Evolutionary conservation across 2,113 vertebrate species (phyloP).

Genomic region (Phalacrocorax carbo): DNA sequence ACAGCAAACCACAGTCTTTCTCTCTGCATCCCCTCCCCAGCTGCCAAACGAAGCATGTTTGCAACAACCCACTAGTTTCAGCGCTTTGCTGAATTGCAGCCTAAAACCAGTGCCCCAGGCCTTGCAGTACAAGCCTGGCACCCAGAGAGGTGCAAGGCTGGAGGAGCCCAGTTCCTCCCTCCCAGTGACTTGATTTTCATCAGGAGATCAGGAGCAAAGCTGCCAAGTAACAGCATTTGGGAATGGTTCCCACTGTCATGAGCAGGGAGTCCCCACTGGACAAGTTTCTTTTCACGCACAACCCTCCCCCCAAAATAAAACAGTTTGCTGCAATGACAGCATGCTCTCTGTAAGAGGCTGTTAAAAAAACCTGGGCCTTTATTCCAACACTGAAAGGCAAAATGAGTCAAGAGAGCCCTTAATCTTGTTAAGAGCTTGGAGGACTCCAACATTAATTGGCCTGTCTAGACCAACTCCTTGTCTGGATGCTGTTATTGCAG

Average conservation of each 20-base stretch:
- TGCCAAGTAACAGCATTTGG: background rate
- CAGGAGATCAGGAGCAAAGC: background rate
- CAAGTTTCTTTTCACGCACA: background rate
- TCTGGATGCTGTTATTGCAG: background rate
- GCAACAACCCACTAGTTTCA: background rate
- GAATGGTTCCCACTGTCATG: background rate
- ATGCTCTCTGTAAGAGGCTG: background rate
- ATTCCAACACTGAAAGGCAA: background rate
- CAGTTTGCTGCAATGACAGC: background rate
- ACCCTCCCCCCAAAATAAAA: background rate
- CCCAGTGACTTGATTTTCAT: background rate
- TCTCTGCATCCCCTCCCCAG: rapidly evolving
- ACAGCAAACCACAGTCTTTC: background rate
- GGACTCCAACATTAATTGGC: background rate
- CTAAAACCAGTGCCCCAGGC: background rate
- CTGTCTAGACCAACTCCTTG: background rate
- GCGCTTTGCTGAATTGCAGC: background rate
- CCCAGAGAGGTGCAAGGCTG: background rate
- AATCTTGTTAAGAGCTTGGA: background rate
- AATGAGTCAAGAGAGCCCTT: background rate
- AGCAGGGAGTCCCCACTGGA: background rate
- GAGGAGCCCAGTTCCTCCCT: background rate
- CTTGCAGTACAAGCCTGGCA: rapidly evolving
- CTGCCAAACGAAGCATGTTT: background rate
- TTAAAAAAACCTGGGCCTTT: background rate